Base-by-base conservation (phyloP, 2,888 invertebrate species). In the Scaptomyza caliginosa region DNA sequence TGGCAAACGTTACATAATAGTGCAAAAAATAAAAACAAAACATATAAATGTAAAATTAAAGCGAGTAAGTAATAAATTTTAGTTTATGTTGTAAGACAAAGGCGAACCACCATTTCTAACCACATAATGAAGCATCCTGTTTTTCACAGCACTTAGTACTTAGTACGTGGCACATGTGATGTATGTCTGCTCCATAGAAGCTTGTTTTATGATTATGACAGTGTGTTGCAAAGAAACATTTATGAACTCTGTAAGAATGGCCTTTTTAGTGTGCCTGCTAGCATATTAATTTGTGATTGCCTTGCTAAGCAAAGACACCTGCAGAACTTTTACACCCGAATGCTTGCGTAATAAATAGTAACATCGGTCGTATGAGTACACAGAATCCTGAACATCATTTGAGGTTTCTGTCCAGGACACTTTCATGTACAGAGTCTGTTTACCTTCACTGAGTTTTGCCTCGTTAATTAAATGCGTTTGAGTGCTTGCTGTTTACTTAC, bases 211-310 rank as follows among this genome's bases (percentile, higher is more conserved):
- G 62, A 66, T 72, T 63, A 67, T 50, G 49, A 62, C 52, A 58
- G 34, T 39, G 55, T 38, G 32, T 46, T 43, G 28, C 52, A 17
- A n/a, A n/a, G 34, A 39, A 49, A 59, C 50, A 51, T 66, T 58
- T 42, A 55, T 45, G 48, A 66, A 24, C 36, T 52, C 10, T 67
- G 46, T 23, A 23, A 17, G 59, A 46, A 54, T 43, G 43, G 58
- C 16, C 58, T 49, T 64, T 63, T 58, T 66, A 60, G 73, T 67
- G 40, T n/a, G 66, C 65, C 66, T 65, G 24, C 59, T 50, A 54
- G 72, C 72, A 71, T 71, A 66, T 69, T 71, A 71, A 73, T 73
- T 55, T 72, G 67, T 51, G 60, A 70, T 72, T 72, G 49, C 67
- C 54, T 34, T 42, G 45, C 49, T 21, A 19, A 7, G 46, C 28